Evolutionary conservation across 1,140 invertebrate species (phyloP), one percentile per base, ranked within the genome.

Genomic region (Drosophila sproati): DNA sequence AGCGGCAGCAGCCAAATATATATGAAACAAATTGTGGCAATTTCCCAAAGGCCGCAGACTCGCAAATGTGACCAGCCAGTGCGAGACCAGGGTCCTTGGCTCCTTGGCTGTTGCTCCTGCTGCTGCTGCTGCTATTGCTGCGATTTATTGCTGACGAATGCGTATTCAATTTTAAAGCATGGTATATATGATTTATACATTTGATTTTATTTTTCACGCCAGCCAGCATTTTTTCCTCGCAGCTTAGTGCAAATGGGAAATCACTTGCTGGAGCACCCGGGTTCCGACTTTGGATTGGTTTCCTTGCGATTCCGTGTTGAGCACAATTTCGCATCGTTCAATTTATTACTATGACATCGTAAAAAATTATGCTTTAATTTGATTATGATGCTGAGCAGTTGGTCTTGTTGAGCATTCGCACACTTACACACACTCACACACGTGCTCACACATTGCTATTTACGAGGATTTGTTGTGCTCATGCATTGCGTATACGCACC

Each of bases 301-400:
- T 39, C 31, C 41, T 52, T 43, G 32, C 52, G 50, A 48, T 68
- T 39, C 47, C 54, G 43, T 41, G 67, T 73, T 63, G 70, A 60
- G 62, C 78, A 81, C 72, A 82, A 77, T 76, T 79, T 78, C 68
- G 79, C 86, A 85, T 88, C 86, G 86, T 78, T 89, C 62, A 85
- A 89, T 89, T 89, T 89, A 89, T 89, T 86, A 77, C 85, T 89
- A 89, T 89, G 85, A 89, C 75, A 71, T 89, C 81, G 86, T 89
- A 89, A 89, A 89, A 89, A 85, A 89, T 89, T 89, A 89, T 89
- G 85, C 80, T 89, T 89, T 89, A 85, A 89, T 89, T 89, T 89
- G 85, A 89, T 89, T 89, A 89, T 89, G 81, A 69, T 73, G 78
- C 63, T 59, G 39, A 59, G 32, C 56, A 73, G 73, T 67, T 61